Base-by-base conservation (phyloP, 2,797 vertebrate genomes). In the Anomalospiza imberbis region DNA sequence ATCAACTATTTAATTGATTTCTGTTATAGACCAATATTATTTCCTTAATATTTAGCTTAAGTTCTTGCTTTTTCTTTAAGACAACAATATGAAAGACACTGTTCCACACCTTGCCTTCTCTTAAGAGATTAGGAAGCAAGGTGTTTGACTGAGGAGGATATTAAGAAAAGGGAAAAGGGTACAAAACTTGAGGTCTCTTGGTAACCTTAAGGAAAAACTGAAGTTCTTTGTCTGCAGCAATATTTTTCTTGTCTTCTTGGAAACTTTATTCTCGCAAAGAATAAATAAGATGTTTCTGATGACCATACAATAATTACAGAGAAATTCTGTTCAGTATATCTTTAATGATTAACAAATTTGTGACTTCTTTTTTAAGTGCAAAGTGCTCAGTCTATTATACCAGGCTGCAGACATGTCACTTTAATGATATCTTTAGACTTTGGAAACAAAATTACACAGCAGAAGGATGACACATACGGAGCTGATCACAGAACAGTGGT, bases 381-480 rank as follows among this genome's bases (percentile, higher is more conserved):
- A 55, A 95, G 50, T 71, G n/a, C 57, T 68, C 25, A 1, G 51
- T 76, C 34, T 96, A 92, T 93, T 93, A 96, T 87, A 94, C 45
- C 71, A 81, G 61, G 85, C 54, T 91, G 90, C 68, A 80, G 89
- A 94, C 74, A 68, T 96, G 75, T 87, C 96, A 91, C 85, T 97
- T 97, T 81, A 91, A 87, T 95, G 70, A 82, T 44, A 80, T 97
- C 77, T 96, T 97, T 84, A 94, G 91, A 92, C 71, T 94, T 81
- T 96, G 88, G 96, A 94, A 94, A 91, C 36, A 92, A 93, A 95
- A 96, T 96, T 97, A 87, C 80, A 78, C 67, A 96, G 97, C 97
- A 98, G 97, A 98, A 97, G 97, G 97, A 79, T 97, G 96, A 97
- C 95, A 67, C 97, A 98, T 97, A 97, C 87, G 96, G 97, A 97